phyloP scores from a whole-genome alignment of 2,888 invertebrate species.

The Axea sp. region DNA sequence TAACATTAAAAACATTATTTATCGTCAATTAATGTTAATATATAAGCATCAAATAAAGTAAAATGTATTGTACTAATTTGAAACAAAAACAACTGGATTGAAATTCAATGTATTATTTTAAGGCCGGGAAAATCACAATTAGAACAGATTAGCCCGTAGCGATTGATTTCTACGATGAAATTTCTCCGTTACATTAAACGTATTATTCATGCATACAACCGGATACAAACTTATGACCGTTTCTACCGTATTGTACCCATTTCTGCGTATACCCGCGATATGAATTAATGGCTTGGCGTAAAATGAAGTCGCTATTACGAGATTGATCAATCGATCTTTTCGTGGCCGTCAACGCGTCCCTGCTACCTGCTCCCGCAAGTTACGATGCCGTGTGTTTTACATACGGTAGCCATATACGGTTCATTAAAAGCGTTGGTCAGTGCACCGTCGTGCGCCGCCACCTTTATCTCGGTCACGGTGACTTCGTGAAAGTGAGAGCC shows the following conservation, averaged over 20 bases:
- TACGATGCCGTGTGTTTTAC: constrained; percentile 53
- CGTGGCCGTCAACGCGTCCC: constrained; percentile 69
- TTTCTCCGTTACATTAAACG: constrained; percentile 1
- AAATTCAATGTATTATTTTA: no score
- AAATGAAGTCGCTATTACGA: constrained; percentile 67
- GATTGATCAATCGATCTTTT: constrained; percentile 73
- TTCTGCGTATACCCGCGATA: constrained; percentile 7
- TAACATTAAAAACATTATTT: no score
- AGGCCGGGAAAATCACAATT: no score
- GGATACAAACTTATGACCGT: constrained; percentile 3
- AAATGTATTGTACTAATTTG: no score
- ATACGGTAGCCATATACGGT: constrained; percentile 70
- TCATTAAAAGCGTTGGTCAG: constrained; percentile 70
- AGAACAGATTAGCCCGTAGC: no score
- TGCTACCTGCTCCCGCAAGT: constrained; percentile 62
- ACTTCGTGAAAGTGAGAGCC: constrained; percentile 78
- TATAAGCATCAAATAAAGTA: no score
- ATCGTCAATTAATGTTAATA: no score
- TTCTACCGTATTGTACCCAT: constrained; percentile 2
- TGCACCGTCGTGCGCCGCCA: constrained; percentile 68
- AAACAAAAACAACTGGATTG: no score
- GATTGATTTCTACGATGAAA: no score
- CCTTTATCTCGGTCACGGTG: constrained; percentile 79
- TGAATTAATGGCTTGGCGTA: constrained; percentile 13
- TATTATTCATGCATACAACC: constrained; percentile 1